phyloP scores from a whole-genome alignment of 2,888 invertebrate genomes.

The Odiellus spinosus region DNA sequence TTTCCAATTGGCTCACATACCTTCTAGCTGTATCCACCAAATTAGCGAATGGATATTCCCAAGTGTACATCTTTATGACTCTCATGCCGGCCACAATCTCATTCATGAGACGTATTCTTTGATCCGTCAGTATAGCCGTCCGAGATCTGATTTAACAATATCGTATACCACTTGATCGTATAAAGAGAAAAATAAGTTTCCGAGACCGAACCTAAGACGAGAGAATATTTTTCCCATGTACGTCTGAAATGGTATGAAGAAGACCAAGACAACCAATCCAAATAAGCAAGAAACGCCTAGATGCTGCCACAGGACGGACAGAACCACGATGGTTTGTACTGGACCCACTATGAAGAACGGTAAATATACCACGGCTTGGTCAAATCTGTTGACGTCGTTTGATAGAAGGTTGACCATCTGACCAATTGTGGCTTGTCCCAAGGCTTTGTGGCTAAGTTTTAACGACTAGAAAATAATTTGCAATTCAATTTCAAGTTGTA shows the following conservation, averaged over 20 bases:
- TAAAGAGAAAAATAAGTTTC: constrained; percentile 67
- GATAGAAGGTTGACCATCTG: constrained; percentile 89
- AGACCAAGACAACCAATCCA: constrained; percentile 57
- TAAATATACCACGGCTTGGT: constrained; percentile 62
- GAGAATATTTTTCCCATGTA: constrained; percentile 34
- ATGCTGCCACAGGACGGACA: constrained; percentile 59
- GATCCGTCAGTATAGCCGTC: constrained; percentile 72
- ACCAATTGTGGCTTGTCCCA: constrained; percentile 73
- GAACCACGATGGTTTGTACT: constrained; percentile 58
- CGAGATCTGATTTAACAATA: too few relatives aligned
- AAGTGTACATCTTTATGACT: constrained; percentile 93
- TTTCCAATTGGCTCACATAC: constrained; percentile 27
- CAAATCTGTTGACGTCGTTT: constrained; percentile 86
- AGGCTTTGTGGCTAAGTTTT: constrained; percentile 57
- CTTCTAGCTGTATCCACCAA: constrained; percentile 59
- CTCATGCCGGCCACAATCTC: constrained; percentile 86
- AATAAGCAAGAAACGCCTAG: constrained; percentile 50
- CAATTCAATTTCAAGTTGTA: neutral
- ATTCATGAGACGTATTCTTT: constrained; percentile 79
- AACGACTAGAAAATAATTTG: constrained; percentile 40
- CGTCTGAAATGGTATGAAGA: constrained; percentile 70
- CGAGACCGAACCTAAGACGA: constrained; percentile 37
- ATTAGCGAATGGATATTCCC: constrained; percentile 75
- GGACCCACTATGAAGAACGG: constrained; percentile 88
- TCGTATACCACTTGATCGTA: too few relatives aligned